Evolutionary conservation across 2,888 invertebrate genomes (phyloP).

Genomic region (Sabellastarte sp.): DNA sequence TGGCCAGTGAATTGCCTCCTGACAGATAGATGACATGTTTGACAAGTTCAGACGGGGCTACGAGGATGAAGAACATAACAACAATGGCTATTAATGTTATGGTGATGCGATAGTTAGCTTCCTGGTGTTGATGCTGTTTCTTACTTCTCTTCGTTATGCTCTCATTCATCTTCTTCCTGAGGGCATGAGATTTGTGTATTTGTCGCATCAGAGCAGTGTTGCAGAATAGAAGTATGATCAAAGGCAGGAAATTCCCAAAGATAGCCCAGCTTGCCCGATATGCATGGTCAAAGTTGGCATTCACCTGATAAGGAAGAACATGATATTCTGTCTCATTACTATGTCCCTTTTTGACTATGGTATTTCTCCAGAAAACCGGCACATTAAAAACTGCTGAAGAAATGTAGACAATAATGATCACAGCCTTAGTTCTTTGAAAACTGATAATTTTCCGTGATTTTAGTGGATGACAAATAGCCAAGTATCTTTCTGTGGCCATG

Average conservation of each 20-base stretch:
- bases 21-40: slow-evolving; percentile 31
- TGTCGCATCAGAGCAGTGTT: slow-evolving; percentile 29
- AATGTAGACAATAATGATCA: slow-evolving; percentile 30
- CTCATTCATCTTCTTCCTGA: slow-evolving; percentile 42
- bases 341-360: slow-evolving; percentile 4
- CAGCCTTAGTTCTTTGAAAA: slow-evolving; percentile 23
- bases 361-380: slow-evolving; percentile 33
- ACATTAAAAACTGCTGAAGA: slow-evolving; percentile 32
- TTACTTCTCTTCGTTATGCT: slow-evolving; percentile 6
- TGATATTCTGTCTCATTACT: background rate
- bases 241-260: slow-evolving; percentile 34
- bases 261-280: slow-evolving; percentile 32
- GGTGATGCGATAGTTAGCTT: slow-evolving; percentile 32
- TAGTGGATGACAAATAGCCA: slow-evolving; percentile 34
- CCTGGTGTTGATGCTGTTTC: slow-evolving; percentile 13
- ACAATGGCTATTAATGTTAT: slow-evolving; percentile 36
- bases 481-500: slow-evolving; percentile 32
- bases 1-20: slow-evolving; percentile 13
- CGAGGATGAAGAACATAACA: slow-evolving; percentile 36
- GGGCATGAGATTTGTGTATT: slow-evolving; percentile 35
- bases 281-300: slow-evolving; percentile 28
- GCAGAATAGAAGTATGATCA: slow-evolving; percentile 31
- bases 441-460: slow-evolving; percentile 28
- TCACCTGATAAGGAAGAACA: background rate
- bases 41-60: slow-evolving; percentile 34